These are phyloP conservation scores for Calameuta filiformis DNA, from an alignment of 2,888 invertebrate species.

Conservation along the genomic window DNA sequence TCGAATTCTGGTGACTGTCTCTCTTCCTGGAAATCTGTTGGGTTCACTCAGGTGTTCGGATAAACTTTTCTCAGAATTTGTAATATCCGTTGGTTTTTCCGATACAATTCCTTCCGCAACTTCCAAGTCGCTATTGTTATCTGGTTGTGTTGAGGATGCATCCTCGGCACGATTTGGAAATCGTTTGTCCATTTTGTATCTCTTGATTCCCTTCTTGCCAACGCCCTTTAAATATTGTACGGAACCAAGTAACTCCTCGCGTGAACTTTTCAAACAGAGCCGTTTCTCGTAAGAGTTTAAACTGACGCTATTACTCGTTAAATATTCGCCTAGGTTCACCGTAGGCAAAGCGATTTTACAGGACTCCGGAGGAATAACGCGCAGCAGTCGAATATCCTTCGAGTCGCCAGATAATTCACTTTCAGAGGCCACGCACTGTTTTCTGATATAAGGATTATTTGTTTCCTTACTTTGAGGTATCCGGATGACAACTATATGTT, in stretches of 20 bases:
- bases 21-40: constrained; percentile 62
- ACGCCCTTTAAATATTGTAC: constrained; percentile 59
- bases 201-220: constrained; percentile 63
- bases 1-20: constrained; percentile 61
- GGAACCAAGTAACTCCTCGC: constrained; percentile 66
- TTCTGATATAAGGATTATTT: constrained; percentile 22
- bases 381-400: constrained; percentile 48
- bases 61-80: constrained; percentile 35
- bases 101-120: constrained; percentile 56
- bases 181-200: constrained; percentile 62
- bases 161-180: constrained; percentile 39
- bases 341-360: constrained; percentile 78
- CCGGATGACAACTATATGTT: constrained; percentile 6
- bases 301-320: constrained; percentile 83
- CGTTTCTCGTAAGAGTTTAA: constrained; percentile 81
- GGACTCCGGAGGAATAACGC: constrained; percentile 71
- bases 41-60: constrained; percentile 42
- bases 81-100: constrained; percentile 66
- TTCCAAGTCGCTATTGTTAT: constrained; percentile 72
- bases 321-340: constrained; percentile 79
- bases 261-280: constrained; percentile 70
- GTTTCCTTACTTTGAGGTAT: neutral
- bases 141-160: constrained; percentile 52
- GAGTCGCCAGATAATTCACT: constrained; percentile 38
- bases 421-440: constrained; percentile 44